Evolutionary conservation across 2,888 invertebrate genomes (phyloP).

Genomic region (Polydesmus complanatus): DNA sequence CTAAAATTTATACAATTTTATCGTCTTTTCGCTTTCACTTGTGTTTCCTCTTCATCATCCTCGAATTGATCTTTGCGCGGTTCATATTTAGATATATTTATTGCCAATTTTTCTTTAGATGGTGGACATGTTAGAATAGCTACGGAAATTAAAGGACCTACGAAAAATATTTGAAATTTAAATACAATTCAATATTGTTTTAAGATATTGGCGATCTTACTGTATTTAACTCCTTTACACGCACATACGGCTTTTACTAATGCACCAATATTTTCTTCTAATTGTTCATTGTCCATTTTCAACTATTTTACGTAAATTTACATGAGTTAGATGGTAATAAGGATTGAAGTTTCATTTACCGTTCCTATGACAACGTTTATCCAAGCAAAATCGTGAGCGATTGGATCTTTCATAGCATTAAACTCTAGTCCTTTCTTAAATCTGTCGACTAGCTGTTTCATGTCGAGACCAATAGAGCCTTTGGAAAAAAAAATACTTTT

Average conservation of each 20-base stretch:
- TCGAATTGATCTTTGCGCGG: background rate
- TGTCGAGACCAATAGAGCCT: conserved; percentile 54
- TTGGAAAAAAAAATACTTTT: background rate
- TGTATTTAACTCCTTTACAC: conserved; percentile 50
- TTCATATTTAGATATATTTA: conserved; percentile 9
- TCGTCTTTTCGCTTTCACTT: background rate
- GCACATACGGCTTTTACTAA: conserved; percentile 50
- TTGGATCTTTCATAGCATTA: conserved; percentile 44
- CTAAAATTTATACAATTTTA: background rate
- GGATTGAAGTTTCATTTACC: conserved; percentile 36
- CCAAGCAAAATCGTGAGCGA: conserved; percentile 54
- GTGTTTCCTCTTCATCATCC: conserved; percentile 12
- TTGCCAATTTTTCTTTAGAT: conserved; percentile 39
- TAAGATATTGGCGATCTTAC: background rate
- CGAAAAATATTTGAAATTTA: too few species aligned
- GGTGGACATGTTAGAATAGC: conserved; percentile 39
- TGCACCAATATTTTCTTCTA: conserved; percentile 56
- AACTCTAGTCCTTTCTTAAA: conserved; percentile 58
- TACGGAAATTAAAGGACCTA: conserved; percentile 52
- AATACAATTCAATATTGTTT: background rate
- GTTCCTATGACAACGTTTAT: conserved; percentile 53
- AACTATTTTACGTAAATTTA: conserved; percentile 41
- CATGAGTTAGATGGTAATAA: conserved; percentile 3
- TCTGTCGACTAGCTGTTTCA: conserved; percentile 46
- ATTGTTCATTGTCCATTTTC: conserved; percentile 51